phyloP scores from a whole-genome alignment of 2,888 invertebrate genomes.

The Tenthredo scrophulariae region DNA sequence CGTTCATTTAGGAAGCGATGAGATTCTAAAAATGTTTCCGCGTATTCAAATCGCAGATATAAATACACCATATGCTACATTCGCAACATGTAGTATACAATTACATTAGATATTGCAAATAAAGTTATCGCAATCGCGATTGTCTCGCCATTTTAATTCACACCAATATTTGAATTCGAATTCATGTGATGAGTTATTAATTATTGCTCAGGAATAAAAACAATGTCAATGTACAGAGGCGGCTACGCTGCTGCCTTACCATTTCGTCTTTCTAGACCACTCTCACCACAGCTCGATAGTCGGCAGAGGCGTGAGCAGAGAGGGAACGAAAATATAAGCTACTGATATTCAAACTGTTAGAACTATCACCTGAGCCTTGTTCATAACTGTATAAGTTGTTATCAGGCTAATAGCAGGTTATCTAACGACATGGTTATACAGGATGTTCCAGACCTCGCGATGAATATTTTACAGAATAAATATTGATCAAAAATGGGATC shows the following conservation, averaged over 20 bases:
- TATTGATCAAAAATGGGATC: too few species aligned
- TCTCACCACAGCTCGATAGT: slow-evolving; percentile 14
- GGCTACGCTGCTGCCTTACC: slow-evolving; percentile 5
- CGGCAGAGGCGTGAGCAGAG: slow-evolving; percentile 13
- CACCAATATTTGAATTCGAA: neutral
- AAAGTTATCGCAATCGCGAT: neutral
- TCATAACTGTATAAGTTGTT: neutral
- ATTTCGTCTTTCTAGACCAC: neutral
- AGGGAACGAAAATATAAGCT: neutral
- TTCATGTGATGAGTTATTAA: neutral
- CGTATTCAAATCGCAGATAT: neutral
- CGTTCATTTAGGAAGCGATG: neutral
- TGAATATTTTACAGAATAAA: too few species aligned
- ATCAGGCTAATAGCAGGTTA: neutral
- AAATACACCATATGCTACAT: neutral
- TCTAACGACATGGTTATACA: neutral
- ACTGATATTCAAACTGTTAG: neutral
- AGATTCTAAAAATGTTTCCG: neutral
- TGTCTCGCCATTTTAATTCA: neutral
- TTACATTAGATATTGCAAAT: neutral
- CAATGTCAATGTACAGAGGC: neutral
- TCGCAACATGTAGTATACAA: neutral
- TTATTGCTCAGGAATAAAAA: neutral
- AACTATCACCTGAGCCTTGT: neutral
- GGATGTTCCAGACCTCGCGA: too few species aligned